A percentile compares a stretch with the other conserved stretches of the same genome.
phyloP scores from a whole-genome alignment of 2,113 vertebrate genomes.

The Eidolon helvum region DNA sequence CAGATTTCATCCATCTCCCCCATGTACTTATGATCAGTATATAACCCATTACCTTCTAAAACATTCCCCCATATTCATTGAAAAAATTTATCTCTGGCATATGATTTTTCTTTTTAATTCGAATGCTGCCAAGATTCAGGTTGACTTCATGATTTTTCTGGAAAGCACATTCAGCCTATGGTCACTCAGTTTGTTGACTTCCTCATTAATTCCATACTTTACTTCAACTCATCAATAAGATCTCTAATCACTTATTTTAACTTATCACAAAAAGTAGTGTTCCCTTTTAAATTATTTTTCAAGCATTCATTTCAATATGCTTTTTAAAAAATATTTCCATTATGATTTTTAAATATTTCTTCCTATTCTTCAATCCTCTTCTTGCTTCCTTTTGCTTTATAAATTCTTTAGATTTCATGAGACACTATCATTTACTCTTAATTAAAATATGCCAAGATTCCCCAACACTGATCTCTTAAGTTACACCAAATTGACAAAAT shows the following conservation, averaged over 20 bases:
- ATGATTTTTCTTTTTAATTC: background rate
- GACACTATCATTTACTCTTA: background rate
- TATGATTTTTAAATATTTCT: background rate
- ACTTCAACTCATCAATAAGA: background rate
- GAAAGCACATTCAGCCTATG: background rate
- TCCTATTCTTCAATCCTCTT: background rate
- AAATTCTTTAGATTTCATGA: background rate
- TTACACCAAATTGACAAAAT: background rate
- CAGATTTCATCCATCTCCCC: background rate
- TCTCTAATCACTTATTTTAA: background rate
- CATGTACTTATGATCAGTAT: background rate
- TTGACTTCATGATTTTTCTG: background rate
- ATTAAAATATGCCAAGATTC: background rate
- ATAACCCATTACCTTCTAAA: background rate
- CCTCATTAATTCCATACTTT: background rate
- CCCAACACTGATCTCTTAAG: background rate
- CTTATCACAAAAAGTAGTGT: background rate
- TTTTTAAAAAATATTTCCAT: background rate
- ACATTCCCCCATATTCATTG: background rate
- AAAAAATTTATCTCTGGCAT: background rate
- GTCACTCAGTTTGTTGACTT: background rate
- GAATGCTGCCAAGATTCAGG: background rate
- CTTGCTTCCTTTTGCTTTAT: background rate
- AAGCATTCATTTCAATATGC: background rate
- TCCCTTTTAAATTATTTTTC: background rate